Evolutionary conservation across 2,888 invertebrate species (phyloP), one percentile per base, ranked within the genome.

Genomic region (Trachelus tabidus): DNA sequence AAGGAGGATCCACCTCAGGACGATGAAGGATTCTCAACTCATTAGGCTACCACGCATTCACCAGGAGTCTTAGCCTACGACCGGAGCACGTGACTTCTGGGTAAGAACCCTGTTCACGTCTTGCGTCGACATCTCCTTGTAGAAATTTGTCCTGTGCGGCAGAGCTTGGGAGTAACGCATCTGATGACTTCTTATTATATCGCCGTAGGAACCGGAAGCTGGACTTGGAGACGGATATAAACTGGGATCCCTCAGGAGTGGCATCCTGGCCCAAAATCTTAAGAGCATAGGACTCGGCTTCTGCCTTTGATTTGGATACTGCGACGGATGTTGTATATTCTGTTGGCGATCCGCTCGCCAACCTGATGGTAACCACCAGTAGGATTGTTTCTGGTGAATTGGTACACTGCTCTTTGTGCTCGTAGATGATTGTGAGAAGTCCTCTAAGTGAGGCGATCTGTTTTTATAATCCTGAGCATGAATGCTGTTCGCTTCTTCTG

Each of bases 401-500:
- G 84, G 81, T 9, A 85, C 83, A 75, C 83, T 87, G 81, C 84
- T 87, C 76, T 87, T 88, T 37, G 87, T 87, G 75, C 85, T 86
- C 34, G 80, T 80, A 11, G 83, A 23, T 71, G 75, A 31, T 69
- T 40, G 71, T 84, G n/a, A 34, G n/a, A 30, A 12, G 34, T 30
- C 83, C 11, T 85, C 83, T 34, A 80, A 74, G 73, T 86, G 85
- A 0, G 86, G 83, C 56, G 82, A 79, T n/a, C 85, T 83, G 11
- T 89, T 86, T 76, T 90, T 90, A 77, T 87, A 87, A 33, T 81
- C 84, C 23, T 82, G 82, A 33, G 81, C 84, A 79, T 89, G 89
- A 77, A 90, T 90, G 77, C 90, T 90, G 82, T 91, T 91, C 2
- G 87, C 87, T 23, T 89, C 88, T 34, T 88, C 88, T 11, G 87